Evolutionary conservation across 2,113 vertebrate genomes (phyloP).

Genomic region (Chaenogobius annularis): DNA sequence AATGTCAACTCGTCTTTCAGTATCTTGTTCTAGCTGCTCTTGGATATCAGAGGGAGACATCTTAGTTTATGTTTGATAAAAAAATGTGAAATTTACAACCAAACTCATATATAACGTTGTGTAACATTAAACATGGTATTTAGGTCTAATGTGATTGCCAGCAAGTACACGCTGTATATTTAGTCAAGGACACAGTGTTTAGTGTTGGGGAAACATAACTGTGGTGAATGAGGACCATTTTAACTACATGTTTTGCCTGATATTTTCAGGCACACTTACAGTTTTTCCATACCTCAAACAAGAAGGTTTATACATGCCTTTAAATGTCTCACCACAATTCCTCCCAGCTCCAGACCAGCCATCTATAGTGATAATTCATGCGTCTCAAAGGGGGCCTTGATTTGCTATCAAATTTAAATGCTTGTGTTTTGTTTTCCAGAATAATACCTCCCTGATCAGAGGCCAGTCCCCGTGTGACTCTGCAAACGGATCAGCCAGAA

Average conservation of each 20-base stretch:
- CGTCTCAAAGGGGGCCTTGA: constrained; percentile 11
- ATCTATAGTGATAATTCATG: constrained; percentile 34
- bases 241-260: constrained; percentile 41
- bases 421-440: constrained; percentile 73
- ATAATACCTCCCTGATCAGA: constrained; percentile 75
- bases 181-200: constrained; percentile 26
- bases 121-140: constrained; percentile 29
- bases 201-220: constrained; percentile 54
- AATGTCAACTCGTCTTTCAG: constrained; percentile 38
- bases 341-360: constrained; percentile 36
- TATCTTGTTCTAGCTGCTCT: constrained; percentile 60
- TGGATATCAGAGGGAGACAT: constrained; percentile 46
- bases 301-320: constrained; percentile 41
- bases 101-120: background rate
- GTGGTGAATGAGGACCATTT: constrained; percentile 57
- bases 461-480: constrained; percentile 80
- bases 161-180: constrained; percentile 6
- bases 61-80: constrained; percentile 54
- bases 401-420: constrained; percentile 4
- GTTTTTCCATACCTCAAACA: constrained; percentile 64
- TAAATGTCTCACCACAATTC: constrained; percentile 51
- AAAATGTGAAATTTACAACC: constrained; percentile 10
- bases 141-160: constrained; percentile 29
- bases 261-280: constrained; percentile 56
- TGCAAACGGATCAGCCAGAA: constrained; percentile 80